phyloP scores from a whole-genome alignment of 1,140 invertebrate species.

The Uloborus diversus region DNA sequence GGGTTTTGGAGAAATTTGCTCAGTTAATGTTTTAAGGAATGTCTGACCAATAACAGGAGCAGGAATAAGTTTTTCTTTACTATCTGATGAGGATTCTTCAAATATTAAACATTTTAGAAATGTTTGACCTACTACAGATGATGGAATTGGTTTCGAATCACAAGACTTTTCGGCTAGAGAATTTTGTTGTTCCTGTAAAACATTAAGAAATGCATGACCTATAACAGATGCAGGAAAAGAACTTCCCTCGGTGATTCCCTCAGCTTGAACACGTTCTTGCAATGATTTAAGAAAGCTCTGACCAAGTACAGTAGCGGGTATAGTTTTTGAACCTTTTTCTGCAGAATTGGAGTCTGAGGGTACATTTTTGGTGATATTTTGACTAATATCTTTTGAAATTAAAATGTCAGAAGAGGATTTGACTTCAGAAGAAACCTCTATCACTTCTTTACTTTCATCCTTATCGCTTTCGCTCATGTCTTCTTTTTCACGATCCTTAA shows the following conservation, averaged over 20 bases:
- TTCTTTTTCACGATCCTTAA: background rate
- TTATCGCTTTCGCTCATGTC: background rate
- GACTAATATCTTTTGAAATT: no score
- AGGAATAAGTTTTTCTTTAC: conserved; percentile 1
- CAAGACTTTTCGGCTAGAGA: background rate
- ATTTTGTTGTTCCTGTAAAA: background rate
- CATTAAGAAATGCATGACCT: conserved; percentile 42
- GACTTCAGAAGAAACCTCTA: background rate
- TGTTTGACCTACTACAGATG: conserved; percentile 9
- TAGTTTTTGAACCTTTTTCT: background rate
- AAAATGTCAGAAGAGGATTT: background rate
- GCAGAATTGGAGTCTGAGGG: no score
- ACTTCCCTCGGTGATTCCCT: background rate
- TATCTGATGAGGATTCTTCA: background rate
- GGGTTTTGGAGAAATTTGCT: background rate
- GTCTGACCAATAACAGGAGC: background rate
- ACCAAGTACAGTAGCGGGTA: conserved; percentile 17
- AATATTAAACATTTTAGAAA: conserved; percentile 13
- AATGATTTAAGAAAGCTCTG: conserved; percentile 23
- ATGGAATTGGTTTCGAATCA: background rate
- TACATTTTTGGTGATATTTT: no score
- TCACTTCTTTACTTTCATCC: no score
- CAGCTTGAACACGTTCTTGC: background rate
- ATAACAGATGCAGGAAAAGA: conserved; percentile 49
- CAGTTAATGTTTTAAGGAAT: conserved; percentile 24